Percentiles rank a stretch among this genome's conserved stretches.
Conservation (phyloP, 2,113 vertebrate genomes). For the Clarias gariepinus region DNA sequence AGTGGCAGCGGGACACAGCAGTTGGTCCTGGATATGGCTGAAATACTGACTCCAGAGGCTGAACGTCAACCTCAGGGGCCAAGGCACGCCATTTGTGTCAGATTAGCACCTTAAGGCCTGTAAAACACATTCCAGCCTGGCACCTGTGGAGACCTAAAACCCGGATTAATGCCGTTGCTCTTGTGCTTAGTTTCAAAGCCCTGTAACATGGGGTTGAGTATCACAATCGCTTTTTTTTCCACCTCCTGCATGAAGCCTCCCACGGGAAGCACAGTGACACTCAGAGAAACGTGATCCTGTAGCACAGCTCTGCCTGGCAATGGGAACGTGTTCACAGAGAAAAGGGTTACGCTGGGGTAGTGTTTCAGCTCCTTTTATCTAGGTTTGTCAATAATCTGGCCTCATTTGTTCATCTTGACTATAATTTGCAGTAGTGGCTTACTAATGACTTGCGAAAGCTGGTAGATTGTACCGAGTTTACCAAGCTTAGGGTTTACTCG, state of each 20-base stretch:
- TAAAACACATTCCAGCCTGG: slow-evolving; percentile 49
- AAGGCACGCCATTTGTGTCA: slow-evolving; percentile 47
- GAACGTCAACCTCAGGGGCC: slow-evolving; percentile 33
- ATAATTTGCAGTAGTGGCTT: neutral
- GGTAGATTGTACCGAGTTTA: neutral
- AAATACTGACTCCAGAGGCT: slow-evolving; percentile 36
- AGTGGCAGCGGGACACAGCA: neutral
- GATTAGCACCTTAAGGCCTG: slow-evolving; percentile 51
- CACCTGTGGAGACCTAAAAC: slow-evolving; percentile 52
- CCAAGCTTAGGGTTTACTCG: neutral
- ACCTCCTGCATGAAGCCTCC: slow-evolving; percentile 35
- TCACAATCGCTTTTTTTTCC: slow-evolving; percentile 12
- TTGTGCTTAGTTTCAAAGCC: slow-evolving; percentile 43
- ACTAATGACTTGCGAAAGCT: neutral
- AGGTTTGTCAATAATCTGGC: neutral
- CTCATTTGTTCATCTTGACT: neutral
- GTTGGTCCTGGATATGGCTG: neutral
- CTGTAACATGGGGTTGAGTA: slow-evolving; percentile 30
- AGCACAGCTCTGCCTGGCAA: slow-evolving; percentile 26
- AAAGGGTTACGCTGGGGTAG: slow-evolving; percentile 6
- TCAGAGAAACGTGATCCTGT: slow-evolving; percentile 41
- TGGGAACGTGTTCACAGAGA: slow-evolving; percentile 9
- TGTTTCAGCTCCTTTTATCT: neutral
- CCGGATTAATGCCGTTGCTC: slow-evolving; percentile 45
- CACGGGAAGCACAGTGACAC: slow-evolving; percentile 25